phyloP scores from a whole-genome alignment of 37 sponge, comb jelly and placozoan species.

The Diacarnus erythraeanus region DNA sequence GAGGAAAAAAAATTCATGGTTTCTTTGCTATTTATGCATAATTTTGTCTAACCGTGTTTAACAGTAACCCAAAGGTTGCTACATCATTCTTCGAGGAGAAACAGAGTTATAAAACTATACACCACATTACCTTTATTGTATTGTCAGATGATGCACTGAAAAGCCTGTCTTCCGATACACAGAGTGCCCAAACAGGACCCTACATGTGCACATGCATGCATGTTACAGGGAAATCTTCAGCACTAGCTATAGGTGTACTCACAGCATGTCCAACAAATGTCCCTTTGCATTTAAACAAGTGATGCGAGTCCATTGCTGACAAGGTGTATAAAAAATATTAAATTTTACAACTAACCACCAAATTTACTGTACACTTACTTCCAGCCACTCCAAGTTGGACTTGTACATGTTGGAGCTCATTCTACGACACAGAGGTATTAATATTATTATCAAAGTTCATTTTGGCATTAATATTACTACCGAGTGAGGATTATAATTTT shows the following conservation, averaged over 20 bases:
- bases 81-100: no score
- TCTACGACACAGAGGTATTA: no score
- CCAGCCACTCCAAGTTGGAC: slow-evolving; percentile 83
- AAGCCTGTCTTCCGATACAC: slow-evolving; percentile 74
- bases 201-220: slow-evolving; percentile 6
- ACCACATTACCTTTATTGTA: slow-evolving; percentile 83
- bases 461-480: no score
- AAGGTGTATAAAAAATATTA: neutral
- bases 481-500: no score
- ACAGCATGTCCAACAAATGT: slow-evolving; percentile 97
- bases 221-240: neutral
- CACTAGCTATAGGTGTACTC: neutral
- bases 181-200: slow-evolving; percentile 95
- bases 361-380: slow-evolving; percentile 43
- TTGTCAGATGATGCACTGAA: slow-evolving; percentile 97
- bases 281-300: slow-evolving; percentile 92
- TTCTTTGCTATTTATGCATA: no score
- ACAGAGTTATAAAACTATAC: no score
- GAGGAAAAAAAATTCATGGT: no score
- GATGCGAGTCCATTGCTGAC: slow-evolving; percentile 83
- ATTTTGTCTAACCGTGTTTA: no score
- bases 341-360: neutral
- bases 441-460: no score
- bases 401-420: slow-evolving; percentile 80
- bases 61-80: no score